Evolutionary conservation across 2,797 vertebrate species (phyloP).

Genomic region (Hypotaenidia philippensis): DNA sequence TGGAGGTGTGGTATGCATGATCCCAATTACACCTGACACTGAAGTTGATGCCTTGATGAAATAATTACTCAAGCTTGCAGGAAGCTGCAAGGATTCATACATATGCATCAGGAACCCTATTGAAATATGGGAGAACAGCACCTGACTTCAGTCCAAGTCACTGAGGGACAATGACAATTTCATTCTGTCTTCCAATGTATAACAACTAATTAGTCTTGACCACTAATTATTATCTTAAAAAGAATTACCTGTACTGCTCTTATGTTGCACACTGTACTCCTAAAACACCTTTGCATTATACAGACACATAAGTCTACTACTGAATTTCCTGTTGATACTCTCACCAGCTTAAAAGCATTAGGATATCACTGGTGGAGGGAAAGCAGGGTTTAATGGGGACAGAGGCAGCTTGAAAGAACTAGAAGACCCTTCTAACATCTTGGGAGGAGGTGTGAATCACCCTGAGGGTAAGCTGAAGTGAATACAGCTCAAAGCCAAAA

Average conservation of each 20-base stretch:
- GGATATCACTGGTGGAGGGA: not conserved
- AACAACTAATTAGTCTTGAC: not conserved
- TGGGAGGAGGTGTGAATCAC: not conserved
- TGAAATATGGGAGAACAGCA: not conserved
- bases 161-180: not conserved
- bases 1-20: not conserved
- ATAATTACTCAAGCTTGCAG: constrained; percentile 36
- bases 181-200: not conserved
- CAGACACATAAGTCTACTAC: not conserved
- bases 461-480: not conserved
- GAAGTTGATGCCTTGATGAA: constrained; percentile 50
- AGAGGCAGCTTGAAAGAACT: not conserved
- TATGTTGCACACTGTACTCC: not conserved
- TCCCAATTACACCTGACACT: constrained; percentile 35
- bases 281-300: not conserved
- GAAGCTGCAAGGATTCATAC: constrained; percentile 6
- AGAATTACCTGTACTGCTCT: not conserved
- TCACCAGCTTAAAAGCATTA: not conserved
- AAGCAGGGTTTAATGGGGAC: not conserved
- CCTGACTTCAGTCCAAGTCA: not conserved
- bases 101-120: not conserved
- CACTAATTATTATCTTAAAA: not conserved
- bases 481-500: not conserved
- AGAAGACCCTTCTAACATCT: not conserved
- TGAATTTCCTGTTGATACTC: not conserved